Evolutionary conservation across 1,140 invertebrate species (phyloP).

Genomic region (Drosophila busckii): DNA sequence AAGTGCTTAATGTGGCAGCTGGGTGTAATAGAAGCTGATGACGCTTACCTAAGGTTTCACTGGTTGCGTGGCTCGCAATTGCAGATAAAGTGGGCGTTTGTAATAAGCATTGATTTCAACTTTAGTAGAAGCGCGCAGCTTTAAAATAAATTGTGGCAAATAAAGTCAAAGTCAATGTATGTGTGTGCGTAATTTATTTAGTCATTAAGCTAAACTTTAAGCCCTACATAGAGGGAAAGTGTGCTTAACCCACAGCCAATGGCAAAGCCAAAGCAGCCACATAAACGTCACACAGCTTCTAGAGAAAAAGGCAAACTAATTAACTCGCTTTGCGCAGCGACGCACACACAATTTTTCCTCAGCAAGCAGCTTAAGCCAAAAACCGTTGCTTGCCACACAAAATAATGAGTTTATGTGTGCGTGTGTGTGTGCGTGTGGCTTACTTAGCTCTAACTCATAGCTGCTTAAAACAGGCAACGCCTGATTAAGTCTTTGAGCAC

Average conservation of each 20-base stretch:
- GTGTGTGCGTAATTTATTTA: constrained; percentile 59
- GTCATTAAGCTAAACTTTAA: constrained; percentile 68
- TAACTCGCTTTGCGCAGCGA: constrained; percentile 71
- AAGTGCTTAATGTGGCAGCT: too few species aligned
- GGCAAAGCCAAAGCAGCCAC: constrained; percentile 23
- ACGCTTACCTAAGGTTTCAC: too few species aligned
- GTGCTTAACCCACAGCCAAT: constrained; percentile 20
- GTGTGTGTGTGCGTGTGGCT: constrained; percentile 7
- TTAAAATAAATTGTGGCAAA: constrained; percentile 26
- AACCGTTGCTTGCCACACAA: constrained; percentile 30
- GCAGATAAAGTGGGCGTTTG: too few species aligned
- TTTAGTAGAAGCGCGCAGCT: too few species aligned
- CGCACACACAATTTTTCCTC: constrained; percentile 47
- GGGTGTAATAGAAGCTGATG: too few species aligned
- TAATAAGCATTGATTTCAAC: too few species aligned
- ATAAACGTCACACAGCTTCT: constrained; percentile 32
- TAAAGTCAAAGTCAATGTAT: constrained; percentile 51
- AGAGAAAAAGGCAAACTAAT: constrained; percentile 63
- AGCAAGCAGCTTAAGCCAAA: constrained; percentile 58
- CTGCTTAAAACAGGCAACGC: constrained; percentile 42
- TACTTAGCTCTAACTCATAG: constrained; percentile 19
- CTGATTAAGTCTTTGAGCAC: constrained; percentile 40
- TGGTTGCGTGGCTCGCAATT: too few species aligned
- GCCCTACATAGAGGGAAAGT: constrained; percentile 6
- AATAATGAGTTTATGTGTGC: neutral